These are phyloP conservation scores for Pheosia gnoma DNA, from an alignment of 2,888 invertebrate genomes.

Conservation along the genomic window DNA sequence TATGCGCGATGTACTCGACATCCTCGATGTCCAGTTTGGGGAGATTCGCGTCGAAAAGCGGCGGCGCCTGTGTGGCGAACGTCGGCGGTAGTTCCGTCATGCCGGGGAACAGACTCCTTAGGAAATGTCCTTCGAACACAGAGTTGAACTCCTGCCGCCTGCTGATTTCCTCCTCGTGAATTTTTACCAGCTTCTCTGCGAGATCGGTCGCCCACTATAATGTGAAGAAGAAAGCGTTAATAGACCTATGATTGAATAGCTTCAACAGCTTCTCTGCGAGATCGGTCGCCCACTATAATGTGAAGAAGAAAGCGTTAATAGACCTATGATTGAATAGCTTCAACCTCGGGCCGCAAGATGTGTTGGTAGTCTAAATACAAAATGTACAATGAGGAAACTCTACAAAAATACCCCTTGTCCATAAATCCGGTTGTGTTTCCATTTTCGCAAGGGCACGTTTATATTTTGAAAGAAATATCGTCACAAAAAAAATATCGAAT, in stretches of 20 bases:
- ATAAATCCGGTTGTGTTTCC: too few species aligned
- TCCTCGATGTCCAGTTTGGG: constrained; percentile 86
- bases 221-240: constrained; percentile 1
- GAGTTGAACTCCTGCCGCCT: constrained; percentile 90
- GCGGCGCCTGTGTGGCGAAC: constrained; percentile 92
- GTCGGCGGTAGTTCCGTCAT: constrained; percentile 93
- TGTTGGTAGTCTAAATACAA: too few species aligned
- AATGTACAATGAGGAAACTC: too few species aligned
- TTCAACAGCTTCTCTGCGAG: constrained; percentile 91
- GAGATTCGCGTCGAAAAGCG: constrained; percentile 88
- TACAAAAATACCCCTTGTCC: too few species aligned
- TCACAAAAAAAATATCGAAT: too few species aligned
- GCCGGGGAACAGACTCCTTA: constrained; percentile 94
- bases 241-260: too few species aligned
- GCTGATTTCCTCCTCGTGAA: constrained; percentile 93
- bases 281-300: constrained; percentile 91
- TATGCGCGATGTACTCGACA: constrained; percentile 85
- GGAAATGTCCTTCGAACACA: constrained; percentile 92
- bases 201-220: constrained; percentile 92
- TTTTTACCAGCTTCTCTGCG: constrained; percentile 89
- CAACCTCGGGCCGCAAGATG: too few species aligned
- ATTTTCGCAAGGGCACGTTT: too few species aligned
- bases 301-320: not conserved
- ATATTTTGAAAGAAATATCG: too few species aligned
- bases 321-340: too few species aligned